phyloP scores from a whole-genome alignment of 1,140 invertebrate species.

The Acromyrmex echinatior region DNA sequence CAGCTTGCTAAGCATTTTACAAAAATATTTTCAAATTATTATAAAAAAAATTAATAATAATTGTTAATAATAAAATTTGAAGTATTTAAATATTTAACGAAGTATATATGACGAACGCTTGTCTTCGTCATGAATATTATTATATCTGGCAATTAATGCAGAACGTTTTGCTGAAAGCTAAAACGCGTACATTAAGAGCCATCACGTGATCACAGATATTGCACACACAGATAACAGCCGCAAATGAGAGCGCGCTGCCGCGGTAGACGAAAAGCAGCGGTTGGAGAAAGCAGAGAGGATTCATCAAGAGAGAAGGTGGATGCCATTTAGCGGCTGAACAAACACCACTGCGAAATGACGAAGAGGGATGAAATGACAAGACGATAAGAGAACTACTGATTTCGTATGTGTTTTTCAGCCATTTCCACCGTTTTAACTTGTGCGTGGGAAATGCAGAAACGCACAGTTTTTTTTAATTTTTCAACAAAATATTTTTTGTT shows the following conservation, averaged over 20 bases:
- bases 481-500: not conserved
- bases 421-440: not conserved
- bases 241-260: slow-evolving; percentile 15
- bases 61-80: not conserved
- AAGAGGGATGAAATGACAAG: slow-evolving; percentile 53
- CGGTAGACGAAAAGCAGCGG: slow-evolving; percentile 19
- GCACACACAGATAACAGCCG: slow-evolving; percentile 32
- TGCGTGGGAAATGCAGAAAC: not conserved
- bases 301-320: slow-evolving; percentile 52
- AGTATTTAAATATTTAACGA: slow-evolving; percentile 16
- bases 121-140: slow-evolving; percentile 44
- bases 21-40: not conserved
- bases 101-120: not conserved
- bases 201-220: slow-evolving; percentile 51
- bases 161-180: slow-evolving; percentile 32
- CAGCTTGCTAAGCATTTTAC: too few relatives aligned
- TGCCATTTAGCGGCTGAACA: slow-evolving; percentile 52
- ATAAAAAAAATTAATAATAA: not conserved
- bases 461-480: not conserved
- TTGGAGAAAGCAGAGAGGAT: slow-evolving; percentile 44
- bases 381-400: slow-evolving; percentile 50
- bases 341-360: slow-evolving; percentile 55
- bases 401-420: slow-evolving; percentile 27
- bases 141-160: slow-evolving; percentile 52
- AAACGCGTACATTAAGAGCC: slow-evolving; percentile 47